Base-by-base conservation (phyloP, 2,797 vertebrate species). In the Chromis chromis region DNA sequence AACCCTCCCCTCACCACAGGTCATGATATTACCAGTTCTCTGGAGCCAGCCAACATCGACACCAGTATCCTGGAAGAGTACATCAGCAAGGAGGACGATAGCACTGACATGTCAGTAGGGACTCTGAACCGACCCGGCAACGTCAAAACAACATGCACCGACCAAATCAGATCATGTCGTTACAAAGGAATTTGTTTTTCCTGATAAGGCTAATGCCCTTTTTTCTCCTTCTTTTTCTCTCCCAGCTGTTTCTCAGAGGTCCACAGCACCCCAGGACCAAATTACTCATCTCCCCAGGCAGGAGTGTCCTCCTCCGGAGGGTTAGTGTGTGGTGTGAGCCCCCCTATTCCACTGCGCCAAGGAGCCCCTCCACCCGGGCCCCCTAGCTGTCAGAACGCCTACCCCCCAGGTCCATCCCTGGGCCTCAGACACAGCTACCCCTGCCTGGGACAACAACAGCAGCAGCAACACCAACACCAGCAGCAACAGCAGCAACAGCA, bases 51-150 rank as follows among this genome's bases (percentile, higher is more conserved):
- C 72, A 99, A 98, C 94, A 98, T 99, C 4, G 98, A 99, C 95
- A 99, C 98, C 62, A 99, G 98, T 94, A 99, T 99, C 91, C 96
- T 99, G 96, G 98, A 99, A 92, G 98, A 99, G 86, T 99, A 99
- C 92, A 99, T 99, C 94, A 97, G 96, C 95, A 99, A 99, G 92
- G 98, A 99, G 86, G 98, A 99, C 87, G 98, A 99, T 85, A 97
- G 96, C 61, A 93, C 97, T 16, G 98, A 99, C 89, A 98, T 99
- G 98, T 99, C 92, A 98, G 97, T 96, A 85, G 78, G 77, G 86
- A 86, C 86, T 87, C 78, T 56, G 44, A 44, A 70, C 81, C 72
- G 77, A 65, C 70, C 74, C 58, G 39, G 70, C 86, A 84, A 89
- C 56, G 79, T 89, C 88, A 89, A 90, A 93, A 90, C 89, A 91